Evolutionary conservation across 2,888 invertebrate genomes (phyloP).

Genomic region (Acholoe squamosa): DNA sequence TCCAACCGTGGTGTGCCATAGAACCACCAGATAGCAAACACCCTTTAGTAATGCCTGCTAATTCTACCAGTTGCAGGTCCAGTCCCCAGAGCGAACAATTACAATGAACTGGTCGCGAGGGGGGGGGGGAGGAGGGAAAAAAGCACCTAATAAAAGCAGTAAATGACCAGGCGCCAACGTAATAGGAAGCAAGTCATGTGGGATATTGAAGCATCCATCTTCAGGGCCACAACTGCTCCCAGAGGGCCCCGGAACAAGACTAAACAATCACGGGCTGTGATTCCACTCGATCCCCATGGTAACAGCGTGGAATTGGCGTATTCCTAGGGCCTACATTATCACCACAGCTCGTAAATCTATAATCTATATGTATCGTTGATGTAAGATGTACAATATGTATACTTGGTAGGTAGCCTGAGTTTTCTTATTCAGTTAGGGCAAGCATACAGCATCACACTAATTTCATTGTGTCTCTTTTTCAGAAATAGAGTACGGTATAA

Average conservation of each 20-base stretch:
- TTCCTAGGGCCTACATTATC: too few relatives aligned
- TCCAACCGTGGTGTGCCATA: too few relatives aligned
- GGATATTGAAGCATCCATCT: slow-evolving; percentile 24
- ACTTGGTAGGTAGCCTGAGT: too few relatives aligned
- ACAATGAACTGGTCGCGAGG: neutral
- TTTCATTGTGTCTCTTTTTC: too few relatives aligned
- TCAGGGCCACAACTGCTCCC: slow-evolving; percentile 11
- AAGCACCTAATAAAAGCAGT: neutral
- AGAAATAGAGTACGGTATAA: too few relatives aligned
- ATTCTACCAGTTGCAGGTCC: neutral
- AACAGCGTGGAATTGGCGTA: neutral
- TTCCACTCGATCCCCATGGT: neutral
- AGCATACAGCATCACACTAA: too few relatives aligned
- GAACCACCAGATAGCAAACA: too few relatives aligned
- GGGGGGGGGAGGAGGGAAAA: too few relatives aligned
- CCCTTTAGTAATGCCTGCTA: neutral
- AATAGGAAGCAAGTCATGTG: slow-evolving; percentile 37
- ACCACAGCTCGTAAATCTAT: too few relatives aligned
- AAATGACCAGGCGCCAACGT: neutral
- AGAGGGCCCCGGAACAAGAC: neutral
- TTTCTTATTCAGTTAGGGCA: too few relatives aligned
- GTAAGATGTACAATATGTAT: too few relatives aligned
- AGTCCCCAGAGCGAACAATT: neutral
- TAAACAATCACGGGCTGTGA: slow-evolving; percentile 1
- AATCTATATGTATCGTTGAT: too few relatives aligned